Conservation (phyloP, 2,797 vertebrate genomes). For the Hephaestus fuliginosus region DNA sequence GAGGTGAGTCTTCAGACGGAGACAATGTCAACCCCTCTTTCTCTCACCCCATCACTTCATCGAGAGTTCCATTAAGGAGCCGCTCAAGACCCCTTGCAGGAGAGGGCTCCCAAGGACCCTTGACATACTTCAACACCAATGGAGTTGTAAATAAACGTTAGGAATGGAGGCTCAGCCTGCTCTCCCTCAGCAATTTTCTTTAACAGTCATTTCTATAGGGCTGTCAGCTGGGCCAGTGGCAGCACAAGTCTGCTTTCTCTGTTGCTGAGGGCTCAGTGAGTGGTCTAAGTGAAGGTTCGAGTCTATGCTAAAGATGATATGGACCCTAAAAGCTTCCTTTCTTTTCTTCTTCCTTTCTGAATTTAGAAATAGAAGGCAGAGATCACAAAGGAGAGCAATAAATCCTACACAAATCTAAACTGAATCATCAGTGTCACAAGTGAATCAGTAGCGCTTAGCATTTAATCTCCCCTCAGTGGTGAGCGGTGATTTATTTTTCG, state of each 20-base stretch:
- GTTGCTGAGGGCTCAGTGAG: constrained; percentile 1
- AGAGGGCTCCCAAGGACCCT: constrained; percentile 46
- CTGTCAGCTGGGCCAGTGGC: constrained; percentile 25
- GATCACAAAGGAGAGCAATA: not conserved
- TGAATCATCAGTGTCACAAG: not conserved
- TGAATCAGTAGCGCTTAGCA: not conserved
- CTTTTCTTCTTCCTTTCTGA: not conserved
- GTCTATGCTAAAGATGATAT: constrained; percentile 10
- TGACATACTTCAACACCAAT: constrained; percentile 49
- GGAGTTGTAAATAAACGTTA: constrained; percentile 62
- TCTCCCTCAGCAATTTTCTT: constrained; percentile 42
- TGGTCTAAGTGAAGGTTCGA: constrained; percentile 16
- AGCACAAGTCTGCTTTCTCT: constrained; percentile 21
- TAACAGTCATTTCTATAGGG: constrained; percentile 15
- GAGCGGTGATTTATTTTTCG: too few species aligned
- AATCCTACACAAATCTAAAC: not conserved
- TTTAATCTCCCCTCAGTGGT: not conserved
- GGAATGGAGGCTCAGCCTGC: constrained; percentile 23
- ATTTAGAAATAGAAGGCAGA: not conserved
- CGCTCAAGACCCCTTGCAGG: constrained; percentile 30
- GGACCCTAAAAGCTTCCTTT: constrained; percentile 7
- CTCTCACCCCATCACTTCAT: constrained; percentile 17
- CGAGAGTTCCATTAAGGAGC: constrained; percentile 59
- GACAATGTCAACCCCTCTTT: constrained; percentile 57
- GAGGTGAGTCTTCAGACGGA: constrained; percentile 63